Evolutionary conservation across 2,888 invertebrate species (phyloP).

Genomic region (Chironomus tentans): DNA sequence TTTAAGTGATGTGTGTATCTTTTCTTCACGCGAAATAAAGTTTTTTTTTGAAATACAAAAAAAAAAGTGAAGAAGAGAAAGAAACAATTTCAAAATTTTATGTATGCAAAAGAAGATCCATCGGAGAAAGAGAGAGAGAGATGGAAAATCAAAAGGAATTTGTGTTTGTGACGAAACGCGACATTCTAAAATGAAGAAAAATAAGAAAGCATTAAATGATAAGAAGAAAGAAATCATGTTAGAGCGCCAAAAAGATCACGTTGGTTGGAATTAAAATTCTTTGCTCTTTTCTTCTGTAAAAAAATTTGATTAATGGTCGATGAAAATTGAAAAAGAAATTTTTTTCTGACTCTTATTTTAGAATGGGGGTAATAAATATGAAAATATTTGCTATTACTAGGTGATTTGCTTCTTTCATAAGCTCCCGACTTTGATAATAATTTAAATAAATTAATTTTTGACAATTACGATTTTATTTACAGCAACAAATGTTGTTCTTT

Average conservation of each 20-base stretch:
- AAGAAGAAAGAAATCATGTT: neutral
- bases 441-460: too few relatives aligned
- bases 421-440: too few relatives aligned
- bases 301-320: neutral
- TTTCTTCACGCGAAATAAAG: neutral
- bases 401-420: too few relatives aligned
- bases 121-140: neutral
- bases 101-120: slow-evolving; percentile 4
- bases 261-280: neutral
- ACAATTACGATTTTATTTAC: too few relatives aligned
- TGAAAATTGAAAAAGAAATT: neutral
- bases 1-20: slow-evolving; percentile 1
- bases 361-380: too few relatives aligned
- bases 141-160: neutral
- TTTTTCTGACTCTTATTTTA: neutral
- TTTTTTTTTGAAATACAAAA: neutral
- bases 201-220: neutral
- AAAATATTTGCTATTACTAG: too few relatives aligned
- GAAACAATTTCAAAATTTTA: neutral
- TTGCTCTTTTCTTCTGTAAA: neutral
- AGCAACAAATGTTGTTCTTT: too few relatives aligned
- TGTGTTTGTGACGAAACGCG: slow-evolving; percentile 2
- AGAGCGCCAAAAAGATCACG: neutral
- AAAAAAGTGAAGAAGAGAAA: neutral
- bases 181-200: neutral